Conservation (phyloP, 2,888 invertebrate species). For the Chromoteleia sp. region DNA sequence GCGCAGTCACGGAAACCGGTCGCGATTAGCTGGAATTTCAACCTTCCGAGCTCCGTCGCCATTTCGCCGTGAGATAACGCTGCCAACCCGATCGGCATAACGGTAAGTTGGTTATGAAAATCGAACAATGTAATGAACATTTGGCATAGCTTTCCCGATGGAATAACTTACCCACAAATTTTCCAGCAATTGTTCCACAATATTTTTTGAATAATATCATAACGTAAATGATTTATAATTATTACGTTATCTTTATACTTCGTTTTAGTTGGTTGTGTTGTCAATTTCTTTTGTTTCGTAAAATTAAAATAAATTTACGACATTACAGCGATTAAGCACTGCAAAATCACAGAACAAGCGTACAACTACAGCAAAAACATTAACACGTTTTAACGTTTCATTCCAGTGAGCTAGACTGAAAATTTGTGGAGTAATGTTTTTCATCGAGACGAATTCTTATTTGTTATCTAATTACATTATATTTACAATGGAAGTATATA, state of each 20-base stretch:
- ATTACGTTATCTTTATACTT: too few species aligned
- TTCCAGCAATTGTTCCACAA: neutral
- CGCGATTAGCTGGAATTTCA: neutral
- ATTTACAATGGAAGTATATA: conserved; percentile 65
- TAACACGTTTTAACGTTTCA: too few species aligned
- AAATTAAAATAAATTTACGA: conserved; percentile 3
- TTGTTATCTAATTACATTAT: conserved; percentile 62
- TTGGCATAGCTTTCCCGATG: conserved; percentile 47
- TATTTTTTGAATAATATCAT: too few species aligned
- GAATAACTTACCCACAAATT: conserved; percentile 22
- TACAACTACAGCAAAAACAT: too few species aligned
- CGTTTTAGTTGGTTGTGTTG: too few species aligned
- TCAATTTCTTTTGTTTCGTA: neutral
- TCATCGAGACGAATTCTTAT: conserved; percentile 21
- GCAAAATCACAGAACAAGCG: neutral
- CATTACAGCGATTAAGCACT: neutral
- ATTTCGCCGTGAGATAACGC: neutral
- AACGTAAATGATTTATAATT: too few species aligned
- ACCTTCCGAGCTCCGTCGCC: neutral
- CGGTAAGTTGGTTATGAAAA: conserved; percentile 59
- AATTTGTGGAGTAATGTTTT: neutral
- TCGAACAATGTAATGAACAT: conserved; percentile 68
- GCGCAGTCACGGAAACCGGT: conserved; percentile 6
- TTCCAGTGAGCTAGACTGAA: neutral
- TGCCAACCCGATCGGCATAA: conserved; percentile 13